These are phyloP conservation scores for Catharus bicknelli DNA, from an alignment of 2,113 vertebrate species.

Conservation along the genomic window DNA sequence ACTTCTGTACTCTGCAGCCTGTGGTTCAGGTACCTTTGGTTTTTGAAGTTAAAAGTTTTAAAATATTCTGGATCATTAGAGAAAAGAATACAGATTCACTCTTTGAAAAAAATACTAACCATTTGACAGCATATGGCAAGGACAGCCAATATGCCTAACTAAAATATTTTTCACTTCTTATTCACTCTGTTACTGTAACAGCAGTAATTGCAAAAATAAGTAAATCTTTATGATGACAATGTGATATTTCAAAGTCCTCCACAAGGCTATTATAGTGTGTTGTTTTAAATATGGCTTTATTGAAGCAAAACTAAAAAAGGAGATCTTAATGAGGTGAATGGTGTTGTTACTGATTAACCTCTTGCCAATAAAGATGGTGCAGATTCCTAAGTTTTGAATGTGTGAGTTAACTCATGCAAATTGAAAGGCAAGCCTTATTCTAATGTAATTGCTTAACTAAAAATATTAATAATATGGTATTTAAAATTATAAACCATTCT, in stretches of 20 bases:
- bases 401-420: background rate
- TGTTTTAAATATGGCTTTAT: background rate
- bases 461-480: background rate
- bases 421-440: background rate
- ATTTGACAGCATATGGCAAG: background rate
- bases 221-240: background rate
- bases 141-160: background rate
- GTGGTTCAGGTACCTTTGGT: background rate
- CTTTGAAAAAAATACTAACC: background rate
- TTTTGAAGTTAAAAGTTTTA: background rate
- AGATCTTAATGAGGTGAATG: background rate
- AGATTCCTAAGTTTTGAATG: background rate
- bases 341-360: background rate
- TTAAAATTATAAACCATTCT: background rate
- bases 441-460: background rate
- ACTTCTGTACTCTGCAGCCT: background rate
- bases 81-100: background rate
- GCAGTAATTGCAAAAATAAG: background rate
- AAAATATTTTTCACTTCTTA: background rate
- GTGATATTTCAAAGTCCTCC: background rate
- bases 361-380: background rate
- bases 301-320: conserved; percentile 1
- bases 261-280: background rate
- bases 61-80: background rate
- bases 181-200: background rate